Evolutionary conservation across 2,888 invertebrate species (phyloP).

Genomic region (Polydrusus cervinus): DNA sequence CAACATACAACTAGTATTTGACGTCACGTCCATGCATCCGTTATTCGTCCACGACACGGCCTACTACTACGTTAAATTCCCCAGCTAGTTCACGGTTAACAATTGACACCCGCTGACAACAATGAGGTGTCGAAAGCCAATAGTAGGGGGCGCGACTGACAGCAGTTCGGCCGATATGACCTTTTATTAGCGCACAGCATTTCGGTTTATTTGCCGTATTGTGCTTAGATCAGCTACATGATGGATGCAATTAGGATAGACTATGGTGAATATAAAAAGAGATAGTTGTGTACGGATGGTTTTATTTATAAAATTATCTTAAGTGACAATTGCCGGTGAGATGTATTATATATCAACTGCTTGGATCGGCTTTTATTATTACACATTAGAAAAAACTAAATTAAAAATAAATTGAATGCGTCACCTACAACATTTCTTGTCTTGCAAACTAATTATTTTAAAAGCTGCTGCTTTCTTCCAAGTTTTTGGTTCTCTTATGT

Average conservation of each 20-base stretch:
- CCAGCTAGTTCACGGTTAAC: conserved; percentile 32
- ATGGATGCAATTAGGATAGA: background rate
- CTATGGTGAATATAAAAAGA: background rate
- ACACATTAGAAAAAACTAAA: too few species aligned
- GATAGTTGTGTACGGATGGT: too few species aligned
- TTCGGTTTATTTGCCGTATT: conserved; percentile 15
- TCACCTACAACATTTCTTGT: too few species aligned
- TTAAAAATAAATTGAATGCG: too few species aligned
- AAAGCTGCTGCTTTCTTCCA: too few species aligned
- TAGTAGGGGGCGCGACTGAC: conserved; percentile 34
- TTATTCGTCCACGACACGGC: conserved; percentile 28
- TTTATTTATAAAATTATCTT: too few species aligned
- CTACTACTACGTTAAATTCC: conserved; percentile 31
- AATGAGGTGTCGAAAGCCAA: conserved; percentile 35
- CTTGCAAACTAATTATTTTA: too few species aligned
- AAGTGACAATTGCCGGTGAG: too few species aligned
- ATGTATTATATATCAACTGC: too few species aligned
- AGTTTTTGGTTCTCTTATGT: too few species aligned
- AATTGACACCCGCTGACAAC: conserved; percentile 38
- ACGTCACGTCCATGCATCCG: conserved; percentile 15
- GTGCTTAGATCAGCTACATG: conserved; percentile 2
- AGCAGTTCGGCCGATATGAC: conserved; percentile 26
- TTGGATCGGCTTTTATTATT: too few species aligned
- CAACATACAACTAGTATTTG: background rate
- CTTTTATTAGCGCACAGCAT: conserved; percentile 20